A percentile compares a stretch with the other conserved stretches of the same genome.
Conservation (phyloP, 2,888 invertebrate genomes). For the Germaria angustata region DNA sequence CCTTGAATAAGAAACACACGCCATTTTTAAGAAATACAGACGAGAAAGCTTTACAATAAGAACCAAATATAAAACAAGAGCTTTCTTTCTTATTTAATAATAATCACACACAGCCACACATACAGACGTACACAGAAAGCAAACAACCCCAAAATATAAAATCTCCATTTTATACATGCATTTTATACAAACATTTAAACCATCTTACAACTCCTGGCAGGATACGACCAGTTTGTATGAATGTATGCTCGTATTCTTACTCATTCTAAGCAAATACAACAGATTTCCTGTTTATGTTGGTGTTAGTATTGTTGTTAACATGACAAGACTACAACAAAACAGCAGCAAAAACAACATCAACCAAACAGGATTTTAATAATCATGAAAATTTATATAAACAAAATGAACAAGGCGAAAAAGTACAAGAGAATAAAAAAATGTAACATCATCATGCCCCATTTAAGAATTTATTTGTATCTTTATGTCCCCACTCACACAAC, state of each 20-base stretch:
- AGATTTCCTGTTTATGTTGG: slow-evolving; percentile 65
- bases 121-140: background rate
- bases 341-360: slow-evolving; percentile 49
- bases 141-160: slow-evolving; percentile 39
- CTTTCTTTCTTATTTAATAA: slow-evolving; percentile 48
- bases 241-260: background rate
- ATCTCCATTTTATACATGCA: slow-evolving; percentile 32
- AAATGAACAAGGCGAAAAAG: slow-evolving; percentile 44
- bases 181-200: background rate
- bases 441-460: slow-evolving; percentile 48
- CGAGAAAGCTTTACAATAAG: slow-evolving; percentile 28
- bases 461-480: slow-evolving; percentile 49
- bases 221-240: background rate
- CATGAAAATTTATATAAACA: slow-evolving; percentile 62
- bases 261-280: slow-evolving; percentile 39
- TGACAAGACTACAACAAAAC: slow-evolving; percentile 71
- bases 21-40: slow-evolving; percentile 18
- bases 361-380: slow-evolving; percentile 56
- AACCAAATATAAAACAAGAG: slow-evolving; percentile 4
- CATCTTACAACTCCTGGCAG: slow-evolving; percentile 21
- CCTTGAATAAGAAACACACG: background rate
- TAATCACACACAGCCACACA: slow-evolving; percentile 11
- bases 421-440: slow-evolving; percentile 16
- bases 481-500: background rate
- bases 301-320: slow-evolving; percentile 71